phyloP scores from a whole-genome alignment of 2,888 invertebrate species.

The Sclerodermus sp. region DNA sequence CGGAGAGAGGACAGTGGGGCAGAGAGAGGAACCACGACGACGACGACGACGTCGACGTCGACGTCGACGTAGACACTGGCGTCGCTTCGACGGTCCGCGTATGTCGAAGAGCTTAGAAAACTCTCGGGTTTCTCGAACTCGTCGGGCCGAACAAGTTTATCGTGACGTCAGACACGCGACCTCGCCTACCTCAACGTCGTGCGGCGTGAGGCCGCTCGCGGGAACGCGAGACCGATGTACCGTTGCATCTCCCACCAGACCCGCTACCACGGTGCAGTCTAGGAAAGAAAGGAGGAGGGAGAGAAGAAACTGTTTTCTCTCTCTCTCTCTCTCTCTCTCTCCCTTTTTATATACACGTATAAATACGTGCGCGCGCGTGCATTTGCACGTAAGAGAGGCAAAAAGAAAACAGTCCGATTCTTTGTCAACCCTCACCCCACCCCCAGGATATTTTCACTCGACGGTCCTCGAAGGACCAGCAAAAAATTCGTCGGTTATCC shows the following conservation, averaged over 20 bases:
- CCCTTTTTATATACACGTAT: not conserved
- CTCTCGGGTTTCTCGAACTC: constrained; percentile 13
- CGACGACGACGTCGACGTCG: too few relatives aligned
- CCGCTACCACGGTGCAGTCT: not conserved
- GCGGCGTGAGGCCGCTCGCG: constrained; percentile 20
- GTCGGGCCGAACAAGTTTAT: constrained; percentile 31
- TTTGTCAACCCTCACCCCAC: too few relatives aligned
- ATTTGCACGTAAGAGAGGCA: too few relatives aligned
- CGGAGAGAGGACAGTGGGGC: constrained; percentile 1
- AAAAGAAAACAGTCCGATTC: too few relatives aligned
- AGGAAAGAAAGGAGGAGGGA: too few relatives aligned
- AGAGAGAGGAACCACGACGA: too few relatives aligned
- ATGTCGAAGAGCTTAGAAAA: not conserved
- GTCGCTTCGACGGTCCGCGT: constrained; percentile 8
- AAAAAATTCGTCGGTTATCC: too few relatives aligned
- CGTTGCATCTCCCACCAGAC: constrained; percentile 30
- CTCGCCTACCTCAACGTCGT: constrained; percentile 56
- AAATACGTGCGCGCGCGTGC: too few relatives aligned
- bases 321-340: not conserved
- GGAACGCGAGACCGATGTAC: not conserved
- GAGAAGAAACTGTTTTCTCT: too few relatives aligned
- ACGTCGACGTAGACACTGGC: not conserved
- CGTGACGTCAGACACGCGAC: constrained; percentile 49
- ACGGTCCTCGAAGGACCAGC: too few relatives aligned
- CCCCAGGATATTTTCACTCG: too few relatives aligned